These are phyloP conservation scores for Erebia epiphron DNA, from an alignment of 2,888 invertebrate species.

Conservation along the genomic window DNA sequence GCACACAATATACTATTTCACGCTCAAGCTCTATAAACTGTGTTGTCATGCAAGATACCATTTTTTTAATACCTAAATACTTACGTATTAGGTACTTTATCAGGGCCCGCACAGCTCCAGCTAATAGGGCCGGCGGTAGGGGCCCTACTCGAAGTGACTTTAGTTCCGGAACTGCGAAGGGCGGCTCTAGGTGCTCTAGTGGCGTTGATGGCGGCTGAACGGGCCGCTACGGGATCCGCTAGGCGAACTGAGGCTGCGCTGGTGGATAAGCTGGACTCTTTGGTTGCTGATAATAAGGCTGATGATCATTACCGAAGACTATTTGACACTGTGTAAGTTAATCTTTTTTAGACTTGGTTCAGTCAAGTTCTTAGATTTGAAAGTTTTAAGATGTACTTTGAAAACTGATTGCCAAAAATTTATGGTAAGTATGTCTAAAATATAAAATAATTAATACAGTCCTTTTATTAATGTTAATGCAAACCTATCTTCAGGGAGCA, in stretches of 20 bases:
- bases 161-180: conserved; percentile 94
- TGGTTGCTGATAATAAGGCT: conserved; percentile 96
- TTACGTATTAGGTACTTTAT: conserved; percentile 1
- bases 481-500: conserved; percentile 87
- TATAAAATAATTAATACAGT: too few relatives aligned
- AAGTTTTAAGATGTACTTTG: too few relatives aligned
- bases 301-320: conserved; percentile 96
- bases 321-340: conserved; percentile 97
- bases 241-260: conserved; percentile 95
- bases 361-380: too few relatives aligned
- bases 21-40: too few relatives aligned
- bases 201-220: conserved; percentile 97
- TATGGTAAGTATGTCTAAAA: too few relatives aligned
- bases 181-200: conserved; percentile 96
- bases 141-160: conserved; percentile 95
- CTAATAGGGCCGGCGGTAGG: conserved; percentile 97
- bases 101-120: conserved; percentile 92
- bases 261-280: conserved; percentile 95
- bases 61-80: neutral
- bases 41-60: neutral
- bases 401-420: too few relatives aligned
- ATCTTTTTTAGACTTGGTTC: neutral
- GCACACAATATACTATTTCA: too few relatives aligned
- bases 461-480: conserved; percentile 49
- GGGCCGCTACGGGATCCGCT: conserved; percentile 91